A percentile compares a stretch with the other conserved stretches of the same genome.
phyloP scores from a whole-genome alignment of 2,113 vertebrate genomes.

The Syngnathus floridae region DNA sequence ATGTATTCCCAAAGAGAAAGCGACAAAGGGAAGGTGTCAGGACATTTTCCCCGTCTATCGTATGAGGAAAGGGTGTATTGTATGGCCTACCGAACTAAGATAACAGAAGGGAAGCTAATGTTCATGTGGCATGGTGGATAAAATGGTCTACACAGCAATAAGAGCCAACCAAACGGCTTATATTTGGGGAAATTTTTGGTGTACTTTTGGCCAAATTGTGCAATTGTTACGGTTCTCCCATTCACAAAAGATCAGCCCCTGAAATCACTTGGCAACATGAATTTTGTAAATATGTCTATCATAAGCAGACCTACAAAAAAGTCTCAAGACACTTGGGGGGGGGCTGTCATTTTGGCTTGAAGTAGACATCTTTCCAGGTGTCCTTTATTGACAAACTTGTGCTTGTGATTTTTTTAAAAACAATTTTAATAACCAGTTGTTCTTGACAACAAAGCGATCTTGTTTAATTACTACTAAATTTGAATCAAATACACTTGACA shows the following conservation, averaged over 20 bases:
- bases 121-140: slow-evolving; percentile 26
- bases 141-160: slow-evolving; percentile 16
- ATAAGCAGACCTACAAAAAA: neutral
- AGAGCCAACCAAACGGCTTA: neutral
- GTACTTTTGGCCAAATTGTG: neutral
- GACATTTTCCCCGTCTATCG: neutral
- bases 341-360: neutral
- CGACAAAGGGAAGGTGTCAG: neutral
- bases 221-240: neutral
- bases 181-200: no score
- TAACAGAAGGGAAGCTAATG: slow-evolving; percentile 45
- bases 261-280: neutral
- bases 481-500: neutral
- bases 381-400: no score
- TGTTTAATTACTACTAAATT: neutral
- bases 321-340: neutral
- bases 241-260: neutral
- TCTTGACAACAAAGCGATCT: neutral
- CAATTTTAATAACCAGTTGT: neutral
- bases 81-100: slow-evolving; percentile 36
- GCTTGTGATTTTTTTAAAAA: no score
- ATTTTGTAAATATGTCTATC: neutral
- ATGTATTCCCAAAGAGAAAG: slow-evolving; percentile 3
- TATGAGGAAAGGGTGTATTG: slow-evolving; percentile 51
- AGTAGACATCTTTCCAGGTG: neutral